Base-by-base conservation (phyloP, 2,113 vertebrate genomes). In the Scatophagus argus region DNA sequence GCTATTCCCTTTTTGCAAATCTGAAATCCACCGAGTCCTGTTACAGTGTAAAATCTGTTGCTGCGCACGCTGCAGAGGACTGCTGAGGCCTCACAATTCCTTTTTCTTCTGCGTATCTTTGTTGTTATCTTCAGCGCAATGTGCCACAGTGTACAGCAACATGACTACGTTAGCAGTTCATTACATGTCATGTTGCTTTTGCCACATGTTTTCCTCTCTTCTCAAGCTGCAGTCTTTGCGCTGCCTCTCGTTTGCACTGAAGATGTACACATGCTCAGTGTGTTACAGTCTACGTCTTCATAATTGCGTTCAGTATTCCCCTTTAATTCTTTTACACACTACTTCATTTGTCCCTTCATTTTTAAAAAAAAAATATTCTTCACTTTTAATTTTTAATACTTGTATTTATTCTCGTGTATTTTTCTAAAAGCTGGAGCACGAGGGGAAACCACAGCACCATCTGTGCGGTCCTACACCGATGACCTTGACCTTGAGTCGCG, bases 401-500 rank as follows among this genome's bases (percentile, higher is more conserved):
- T 34, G 36, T 59, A 3, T 34, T 17, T 49, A 8, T 17, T 61
- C 25, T 58, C 6, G 19, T 63, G 41, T 36, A 3, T 2, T 59
- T 34, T n/a, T 21, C 59, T n/a, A 12, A 34, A 43, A 14, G 7
- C 1, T 34, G 9, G 5, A 25, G 39, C 21, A 8, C 14, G 12
- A 49, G 5, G 5, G 1, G 12, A 59, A 17, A 39, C 34, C n/a
- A 17, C 44, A 25, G 2, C 66, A 59, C 31, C 8, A 14, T 67
- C n/a, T 58, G 46, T 59, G 8, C 56, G 31, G 6, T 41, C 17
- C 14, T 7, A 38, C 5, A 38, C 14, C 0, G 36, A 70, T 64
- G 82, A 75, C 74, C 87, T 83, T 66, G 86, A 65, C 85, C 83
- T 86, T 86, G 83, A 76, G 52, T 5, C 17, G 55, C 49, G 36